Percentiles rank a stretch among this genome's conserved stretches.
Evolutionary conservation across 2,888 invertebrate species (phyloP).

Genomic region (Apoderus coryli): DNA sequence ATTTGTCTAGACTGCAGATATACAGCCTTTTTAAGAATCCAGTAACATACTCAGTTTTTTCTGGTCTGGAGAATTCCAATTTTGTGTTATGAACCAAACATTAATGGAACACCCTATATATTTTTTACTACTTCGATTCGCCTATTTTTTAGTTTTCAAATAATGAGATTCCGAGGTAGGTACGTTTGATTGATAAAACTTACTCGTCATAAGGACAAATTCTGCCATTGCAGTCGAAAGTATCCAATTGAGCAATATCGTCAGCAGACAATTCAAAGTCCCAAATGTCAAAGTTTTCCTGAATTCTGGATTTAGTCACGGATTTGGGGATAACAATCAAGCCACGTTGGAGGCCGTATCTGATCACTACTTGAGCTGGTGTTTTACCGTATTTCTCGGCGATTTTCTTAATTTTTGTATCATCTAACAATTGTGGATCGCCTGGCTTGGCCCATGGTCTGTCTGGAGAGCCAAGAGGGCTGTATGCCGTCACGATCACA

Average conservation of each 20-base stretch:
- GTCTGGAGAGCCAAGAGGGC: conserved; percentile 71
- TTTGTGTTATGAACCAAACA: too few species aligned
- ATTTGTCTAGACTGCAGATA: too few species aligned
- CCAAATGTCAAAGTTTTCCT: conserved; percentile 54
- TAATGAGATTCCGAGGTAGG: too few species aligned
- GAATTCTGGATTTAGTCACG: conserved; percentile 52
- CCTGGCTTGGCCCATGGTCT: conserved; percentile 66
- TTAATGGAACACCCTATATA: too few species aligned
- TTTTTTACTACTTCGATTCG: too few species aligned
- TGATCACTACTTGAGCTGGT: conserved; percentile 54
- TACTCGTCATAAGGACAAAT: conserved; percentile 38
- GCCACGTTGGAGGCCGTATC: conserved; percentile 50
- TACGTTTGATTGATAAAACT: too few species aligned
- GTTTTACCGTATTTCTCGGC: conserved; percentile 50
- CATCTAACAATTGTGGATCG: conserved; percentile 57
- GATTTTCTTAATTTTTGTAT: conserved; percentile 51
- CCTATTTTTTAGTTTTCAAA: too few species aligned
- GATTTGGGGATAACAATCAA: conserved; percentile 71
- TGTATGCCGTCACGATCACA: conserved; percentile 65
- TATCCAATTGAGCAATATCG: conserved; percentile 49
- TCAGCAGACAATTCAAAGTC: conserved; percentile 56
- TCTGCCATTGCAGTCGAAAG: conserved; percentile 47
- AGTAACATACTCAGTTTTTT: too few species aligned
- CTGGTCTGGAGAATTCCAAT: too few species aligned
- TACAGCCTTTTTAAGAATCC: too few species aligned